Evolutionary conservation across 2,888 invertebrate genomes (phyloP).

Genomic region (Girardia tigrina): DNA sequence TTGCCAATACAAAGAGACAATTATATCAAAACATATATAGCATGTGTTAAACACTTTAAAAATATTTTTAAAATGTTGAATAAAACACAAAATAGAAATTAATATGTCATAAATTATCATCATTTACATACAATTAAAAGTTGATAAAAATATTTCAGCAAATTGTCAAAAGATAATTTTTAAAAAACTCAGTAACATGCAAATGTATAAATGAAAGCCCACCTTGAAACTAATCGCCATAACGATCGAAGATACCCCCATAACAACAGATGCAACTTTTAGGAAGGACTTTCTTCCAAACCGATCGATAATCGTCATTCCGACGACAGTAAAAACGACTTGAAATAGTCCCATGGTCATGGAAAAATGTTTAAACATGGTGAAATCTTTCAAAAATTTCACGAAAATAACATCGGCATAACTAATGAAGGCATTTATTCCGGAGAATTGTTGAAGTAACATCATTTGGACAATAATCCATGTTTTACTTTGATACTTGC

Average conservation of each 20-base stretch:
- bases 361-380: constrained; percentile 63
- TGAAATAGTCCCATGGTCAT: constrained; percentile 78
- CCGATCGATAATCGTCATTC: constrained; percentile 71
- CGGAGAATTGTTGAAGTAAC: constrained; percentile 78
- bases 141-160: too few species aligned
- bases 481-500: neutral
- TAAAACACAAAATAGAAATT: too few species aligned
- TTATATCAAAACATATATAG: too few species aligned
- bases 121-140: too few species aligned
- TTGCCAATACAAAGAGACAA: too few species aligned
- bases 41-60: too few species aligned
- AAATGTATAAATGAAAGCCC: too few species aligned
- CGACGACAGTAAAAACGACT: constrained; percentile 71
- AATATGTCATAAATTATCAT: too few species aligned
- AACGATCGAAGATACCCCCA: constrained; percentile 42
- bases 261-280: constrained; percentile 62
- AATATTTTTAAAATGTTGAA: too few species aligned
- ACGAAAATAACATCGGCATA: constrained; percentile 71
- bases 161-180: too few species aligned
- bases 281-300: constrained; percentile 74
- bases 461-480: neutral
- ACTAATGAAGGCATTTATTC: constrained; percentile 87
- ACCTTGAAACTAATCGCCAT: constrained; percentile 46
- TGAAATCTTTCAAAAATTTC: constrained; percentile 60
- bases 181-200: too few species aligned